These are phyloP conservation scores for Riptortus pedestris DNA, from an alignment of 1,140 invertebrate genomes.

Conservation along the genomic window DNA sequence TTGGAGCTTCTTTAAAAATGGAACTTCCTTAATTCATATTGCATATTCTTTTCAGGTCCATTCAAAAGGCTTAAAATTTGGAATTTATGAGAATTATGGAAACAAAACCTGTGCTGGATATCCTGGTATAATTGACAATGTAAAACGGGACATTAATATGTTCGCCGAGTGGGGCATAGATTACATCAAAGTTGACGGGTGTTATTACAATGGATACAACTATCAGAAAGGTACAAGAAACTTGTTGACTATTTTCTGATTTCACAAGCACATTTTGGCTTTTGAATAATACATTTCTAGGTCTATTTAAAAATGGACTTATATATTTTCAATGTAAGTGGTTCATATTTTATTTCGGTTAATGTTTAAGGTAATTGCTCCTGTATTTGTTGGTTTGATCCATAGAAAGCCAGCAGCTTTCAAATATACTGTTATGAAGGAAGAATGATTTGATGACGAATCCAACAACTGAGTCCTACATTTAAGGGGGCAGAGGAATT, in stretches of 20 bases:
- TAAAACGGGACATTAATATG: constrained; percentile 74
- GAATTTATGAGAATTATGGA: constrained; percentile 95
- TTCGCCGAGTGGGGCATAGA: constrained; percentile 97
- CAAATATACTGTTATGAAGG: too few species aligned
- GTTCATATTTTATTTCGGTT: too few species aligned
- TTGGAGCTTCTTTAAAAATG: too few species aligned
- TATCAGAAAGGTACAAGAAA: constrained; percentile 31
- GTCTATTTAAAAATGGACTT: neutral
- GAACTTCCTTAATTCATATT: too few species aligned
- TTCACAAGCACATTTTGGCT: neutral
- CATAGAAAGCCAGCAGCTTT: too few species aligned
- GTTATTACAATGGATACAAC: constrained; percentile 57
- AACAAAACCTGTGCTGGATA: constrained; percentile 91
- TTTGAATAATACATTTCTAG: neutral
- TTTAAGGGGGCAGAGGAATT: too few species aligned
- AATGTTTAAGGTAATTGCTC: too few species aligned
- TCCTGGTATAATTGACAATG: constrained; percentile 79
- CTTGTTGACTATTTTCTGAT: too few species aligned
- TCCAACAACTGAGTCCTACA: too few species aligned
- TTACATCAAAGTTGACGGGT: constrained; percentile 93
- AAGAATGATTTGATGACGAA: too few species aligned
- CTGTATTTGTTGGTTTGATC: too few species aligned
- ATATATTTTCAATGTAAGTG: too few species aligned
- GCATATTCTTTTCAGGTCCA: constrained; percentile 72
- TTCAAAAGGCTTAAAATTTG: constrained; percentile 85